Evolutionary conservation across 2,888 invertebrate species (phyloP).

Genomic region (Brachyptera risi): DNA sequence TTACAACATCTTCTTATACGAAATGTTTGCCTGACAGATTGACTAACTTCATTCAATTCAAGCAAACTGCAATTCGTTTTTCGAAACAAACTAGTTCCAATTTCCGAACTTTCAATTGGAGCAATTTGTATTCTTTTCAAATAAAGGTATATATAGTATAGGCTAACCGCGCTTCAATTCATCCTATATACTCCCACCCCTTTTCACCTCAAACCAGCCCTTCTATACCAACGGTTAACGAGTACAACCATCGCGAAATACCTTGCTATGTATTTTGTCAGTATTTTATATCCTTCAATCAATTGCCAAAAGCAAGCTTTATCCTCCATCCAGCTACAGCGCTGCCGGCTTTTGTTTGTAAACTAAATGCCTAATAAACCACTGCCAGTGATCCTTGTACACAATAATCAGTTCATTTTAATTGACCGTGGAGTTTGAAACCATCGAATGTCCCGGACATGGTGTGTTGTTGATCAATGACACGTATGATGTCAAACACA

Average conservation of each 20-base stretch:
- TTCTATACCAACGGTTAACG: background rate
- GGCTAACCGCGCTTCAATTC: background rate
- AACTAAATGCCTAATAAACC: background rate
- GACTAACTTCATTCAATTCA: background rate
- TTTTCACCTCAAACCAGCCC: background rate
- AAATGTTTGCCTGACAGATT: too few species aligned
- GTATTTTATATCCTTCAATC: background rate
- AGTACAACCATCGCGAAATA: background rate
- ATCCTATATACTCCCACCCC: background rate
- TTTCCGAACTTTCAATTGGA: slow-evolving; percentile 3
- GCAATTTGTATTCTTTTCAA: slow-evolving; percentile 5
- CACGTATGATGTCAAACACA: too few species aligned
- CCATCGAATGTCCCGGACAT: too few species aligned
- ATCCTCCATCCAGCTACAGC: too few species aligned
- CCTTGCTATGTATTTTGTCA: slow-evolving; percentile 6
- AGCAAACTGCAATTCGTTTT: too few species aligned
- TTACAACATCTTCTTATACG: too few species aligned
- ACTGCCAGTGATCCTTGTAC: too few species aligned
- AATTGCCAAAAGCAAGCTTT: too few species aligned
- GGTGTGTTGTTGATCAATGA: too few species aligned
- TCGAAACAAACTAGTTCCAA: slow-evolving; percentile 2
- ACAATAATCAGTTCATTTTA: too few species aligned
- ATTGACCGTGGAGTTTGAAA: too few species aligned
- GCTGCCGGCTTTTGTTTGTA: background rate
- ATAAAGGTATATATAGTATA: too few species aligned